Conservation (phyloP, 1,140 invertebrate genomes). For the Drosophila bocki region DNA sequence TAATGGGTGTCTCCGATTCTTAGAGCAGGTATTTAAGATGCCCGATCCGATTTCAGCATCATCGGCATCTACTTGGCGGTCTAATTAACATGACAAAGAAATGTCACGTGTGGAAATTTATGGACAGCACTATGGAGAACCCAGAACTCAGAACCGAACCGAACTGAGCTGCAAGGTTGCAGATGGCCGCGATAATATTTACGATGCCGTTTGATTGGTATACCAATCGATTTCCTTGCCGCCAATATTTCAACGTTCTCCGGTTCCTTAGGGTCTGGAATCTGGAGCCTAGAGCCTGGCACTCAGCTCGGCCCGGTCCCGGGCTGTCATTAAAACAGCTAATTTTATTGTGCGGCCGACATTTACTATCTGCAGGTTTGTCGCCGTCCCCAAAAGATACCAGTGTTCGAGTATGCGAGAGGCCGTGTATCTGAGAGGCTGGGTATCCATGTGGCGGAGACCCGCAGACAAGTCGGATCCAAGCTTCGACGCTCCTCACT, state of each 20-base stretch:
- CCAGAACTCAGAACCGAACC: neutral
- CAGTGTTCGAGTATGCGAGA: neutral
- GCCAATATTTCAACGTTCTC: slow-evolving; percentile 58
- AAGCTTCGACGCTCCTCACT: slow-evolving; percentile 42
- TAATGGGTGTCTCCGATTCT: slow-evolving; percentile 57
- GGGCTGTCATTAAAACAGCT: slow-evolving; percentile 77
- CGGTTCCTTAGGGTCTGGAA: slow-evolving; percentile 18
- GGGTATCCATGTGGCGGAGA: slow-evolving; percentile 19
- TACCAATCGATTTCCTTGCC: slow-evolving; percentile 68
- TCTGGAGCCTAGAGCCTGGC: slow-evolving; percentile 27
- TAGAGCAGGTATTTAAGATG: slow-evolving; percentile 74
- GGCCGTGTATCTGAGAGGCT: neutral
- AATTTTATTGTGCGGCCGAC: slow-evolving; percentile 82
- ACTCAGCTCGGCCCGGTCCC: slow-evolving; percentile 49
- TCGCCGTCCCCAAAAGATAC: slow-evolving; percentile 38
- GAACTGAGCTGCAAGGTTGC: slow-evolving; percentile 56
- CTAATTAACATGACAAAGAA: slow-evolving; percentile 85
- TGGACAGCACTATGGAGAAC: slow-evolving; percentile 61
- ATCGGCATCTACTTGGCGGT: slow-evolving; percentile 62
- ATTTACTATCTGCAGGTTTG: slow-evolving; percentile 76
- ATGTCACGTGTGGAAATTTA: slow-evolving; percentile 80
- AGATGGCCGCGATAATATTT: slow-evolving; percentile 78
- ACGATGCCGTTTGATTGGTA: slow-evolving; percentile 80
- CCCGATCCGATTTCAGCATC: slow-evolving; percentile 71
- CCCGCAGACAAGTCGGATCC: slow-evolving; percentile 49